These are phyloP conservation scores for Nyctereutes procyonoides DNA, from an alignment of 2,113 vertebrate species.

Conservation along the genomic window DNA sequence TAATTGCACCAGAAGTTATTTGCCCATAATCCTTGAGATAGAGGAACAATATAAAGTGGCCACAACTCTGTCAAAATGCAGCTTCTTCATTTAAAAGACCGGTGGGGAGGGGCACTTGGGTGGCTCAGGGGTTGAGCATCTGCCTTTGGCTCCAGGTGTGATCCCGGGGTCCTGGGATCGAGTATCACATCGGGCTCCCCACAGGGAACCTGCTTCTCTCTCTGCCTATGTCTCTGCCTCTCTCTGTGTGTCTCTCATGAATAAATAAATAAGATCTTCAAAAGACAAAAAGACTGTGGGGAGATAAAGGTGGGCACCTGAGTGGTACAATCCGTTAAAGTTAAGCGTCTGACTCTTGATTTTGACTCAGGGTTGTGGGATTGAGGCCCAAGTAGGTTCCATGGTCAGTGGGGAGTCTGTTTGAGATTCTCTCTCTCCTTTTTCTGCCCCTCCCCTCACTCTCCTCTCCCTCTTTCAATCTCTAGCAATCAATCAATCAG, in stretches of 20 bases:
- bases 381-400: not conserved
- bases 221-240: too few species aligned
- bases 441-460: not conserved
- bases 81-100: not conserved
- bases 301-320: too few species aligned
- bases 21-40: not conserved
- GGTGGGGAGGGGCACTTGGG: not conserved
- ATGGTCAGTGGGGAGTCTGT: not conserved
- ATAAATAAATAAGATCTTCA: too few species aligned
- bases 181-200: too few species aligned
- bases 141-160: too few species aligned
- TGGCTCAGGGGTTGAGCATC: not conserved
- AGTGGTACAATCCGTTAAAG: too few species aligned
- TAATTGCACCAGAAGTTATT: not conserved
- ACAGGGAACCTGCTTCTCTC: too few species aligned
- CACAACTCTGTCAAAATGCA: not conserved
- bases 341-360: not conserved
- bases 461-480: not conserved
- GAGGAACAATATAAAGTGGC: not conserved
- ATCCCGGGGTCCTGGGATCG: too few species aligned
- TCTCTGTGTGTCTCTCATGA: too few species aligned
- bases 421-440: not conserved
- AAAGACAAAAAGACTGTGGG: not conserved
- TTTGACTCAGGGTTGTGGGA: not conserved
- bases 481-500: not conserved